These are phyloP conservation scores for Andrena hattorfiana DNA, from an alignment of 2,888 invertebrate species.

Conservation along the genomic window DNA sequence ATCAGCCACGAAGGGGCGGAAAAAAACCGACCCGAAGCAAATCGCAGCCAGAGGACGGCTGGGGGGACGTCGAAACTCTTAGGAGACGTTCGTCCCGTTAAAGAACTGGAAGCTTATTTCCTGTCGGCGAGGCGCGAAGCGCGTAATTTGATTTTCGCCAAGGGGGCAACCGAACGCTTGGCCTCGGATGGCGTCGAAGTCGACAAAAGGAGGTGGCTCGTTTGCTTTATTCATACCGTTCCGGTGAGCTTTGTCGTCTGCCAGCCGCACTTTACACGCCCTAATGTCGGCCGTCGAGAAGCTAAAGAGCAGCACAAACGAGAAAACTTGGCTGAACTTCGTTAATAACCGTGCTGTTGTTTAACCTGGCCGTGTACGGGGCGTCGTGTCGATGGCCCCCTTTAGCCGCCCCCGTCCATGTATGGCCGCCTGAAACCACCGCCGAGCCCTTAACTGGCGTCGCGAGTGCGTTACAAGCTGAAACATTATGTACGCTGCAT, in stretches of 20 bases:
- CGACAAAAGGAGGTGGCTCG: conserved; percentile 49
- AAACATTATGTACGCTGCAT: conserved; percentile 46
- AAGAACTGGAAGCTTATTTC: conserved; percentile 77
- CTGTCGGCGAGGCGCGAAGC: conserved; percentile 64
- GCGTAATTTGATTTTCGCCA: conserved; percentile 77
- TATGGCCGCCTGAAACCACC: not conserved
- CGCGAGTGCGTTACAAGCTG: conserved; percentile 50
- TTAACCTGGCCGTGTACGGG: conserved; percentile 49
- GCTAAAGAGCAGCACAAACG: conserved; percentile 58
- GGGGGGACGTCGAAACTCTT: conserved; percentile 42
- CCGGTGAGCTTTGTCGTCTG: conserved; percentile 10
- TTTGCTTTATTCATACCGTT: conserved; percentile 49
- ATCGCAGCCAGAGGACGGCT: conserved; percentile 2
- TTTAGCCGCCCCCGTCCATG: not conserved
- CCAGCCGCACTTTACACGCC: conserved; percentile 35
- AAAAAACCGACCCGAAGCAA: conserved; percentile 10
- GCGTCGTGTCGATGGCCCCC: not conserved
- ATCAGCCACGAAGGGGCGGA: not conserved
- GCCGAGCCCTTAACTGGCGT: conserved; percentile 51
- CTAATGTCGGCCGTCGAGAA: conserved; percentile 35
- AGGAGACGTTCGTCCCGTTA: conserved; percentile 60
- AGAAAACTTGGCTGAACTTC: conserved; percentile 69
- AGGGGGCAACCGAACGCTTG: conserved; percentile 66
- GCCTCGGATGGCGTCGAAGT: conserved; percentile 37
- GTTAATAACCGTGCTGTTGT: conserved; percentile 65